Evolutionary conservation across 2,113 vertebrate genomes (phyloP).

Genomic region (Erythrocebus patas): DNA sequence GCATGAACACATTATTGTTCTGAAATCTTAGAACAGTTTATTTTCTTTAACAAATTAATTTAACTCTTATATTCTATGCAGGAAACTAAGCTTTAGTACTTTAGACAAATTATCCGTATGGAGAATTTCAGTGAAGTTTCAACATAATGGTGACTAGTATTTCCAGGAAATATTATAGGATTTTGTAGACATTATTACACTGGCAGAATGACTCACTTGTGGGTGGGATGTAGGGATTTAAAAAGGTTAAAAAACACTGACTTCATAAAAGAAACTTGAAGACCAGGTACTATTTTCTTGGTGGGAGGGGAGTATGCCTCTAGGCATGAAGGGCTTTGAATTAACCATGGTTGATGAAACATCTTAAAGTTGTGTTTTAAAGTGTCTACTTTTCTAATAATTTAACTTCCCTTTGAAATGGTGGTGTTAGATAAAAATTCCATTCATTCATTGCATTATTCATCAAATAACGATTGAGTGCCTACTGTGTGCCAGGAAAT

Average conservation of each 20-base stretch:
- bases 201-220: not conserved
- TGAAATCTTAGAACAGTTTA: not conserved
- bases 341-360: not conserved
- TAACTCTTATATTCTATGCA: not conserved
- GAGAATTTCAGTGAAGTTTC: conserved; percentile 14
- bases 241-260: not conserved
- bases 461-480: not conserved
- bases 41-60: conserved; percentile 4
- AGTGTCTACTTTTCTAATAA: not conserved
- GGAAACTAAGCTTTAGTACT: not conserved
- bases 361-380: not conserved
- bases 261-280: conserved; percentile 2
- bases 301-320: not conserved
- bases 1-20: not conserved
- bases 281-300: not conserved
- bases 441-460: not conserved
- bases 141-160: not conserved
- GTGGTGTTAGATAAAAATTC: not conserved
- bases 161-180: not conserved
- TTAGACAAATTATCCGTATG: not conserved
- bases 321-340: not conserved
- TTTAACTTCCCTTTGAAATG: not conserved
- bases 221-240: not conserved
- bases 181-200: not conserved
- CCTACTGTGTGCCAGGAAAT: not conserved